Evolutionary conservation across 1,140 invertebrate species (phyloP).

Genomic region (Arion vulgaris): DNA sequence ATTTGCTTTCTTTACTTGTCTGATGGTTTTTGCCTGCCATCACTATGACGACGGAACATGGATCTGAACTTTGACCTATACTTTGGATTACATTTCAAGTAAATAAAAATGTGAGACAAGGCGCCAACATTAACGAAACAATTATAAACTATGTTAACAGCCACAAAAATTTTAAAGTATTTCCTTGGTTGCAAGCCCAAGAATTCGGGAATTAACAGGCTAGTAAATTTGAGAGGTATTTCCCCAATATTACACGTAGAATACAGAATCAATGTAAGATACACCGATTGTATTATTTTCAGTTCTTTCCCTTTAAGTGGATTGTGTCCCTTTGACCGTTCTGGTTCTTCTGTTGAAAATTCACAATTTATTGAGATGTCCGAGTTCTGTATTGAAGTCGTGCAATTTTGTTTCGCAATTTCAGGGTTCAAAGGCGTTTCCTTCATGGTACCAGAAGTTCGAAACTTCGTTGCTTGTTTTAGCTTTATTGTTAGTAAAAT

Average conservation of each 20-base stretch:
- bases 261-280: not conserved
- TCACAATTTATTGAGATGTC: not conserved
- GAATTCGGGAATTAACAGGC: not conserved
- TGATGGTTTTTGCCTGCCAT: too few species aligned
- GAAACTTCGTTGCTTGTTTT: not conserved
- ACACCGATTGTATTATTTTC: not conserved
- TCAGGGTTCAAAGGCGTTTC: not conserved
- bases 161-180: not conserved
- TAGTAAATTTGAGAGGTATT: not conserved
- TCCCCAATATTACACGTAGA: not conserved
- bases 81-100: not conserved
- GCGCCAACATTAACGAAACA: not conserved
- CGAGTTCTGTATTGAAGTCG: not conserved
- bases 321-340: not conserved
- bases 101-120: not conserved
- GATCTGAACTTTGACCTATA: not conserved
- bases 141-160: not conserved
- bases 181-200: not conserved
- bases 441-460: not conserved
- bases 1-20: too few species aligned
- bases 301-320: not conserved
- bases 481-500: not conserved
- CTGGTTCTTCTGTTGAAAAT: not conserved
- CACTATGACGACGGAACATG: too few species aligned
- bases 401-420: not conserved